Evolutionary conservation across 92 coral and sea anemone genomes (phyloP).

Genomic region (Paramuricea clavata): DNA sequence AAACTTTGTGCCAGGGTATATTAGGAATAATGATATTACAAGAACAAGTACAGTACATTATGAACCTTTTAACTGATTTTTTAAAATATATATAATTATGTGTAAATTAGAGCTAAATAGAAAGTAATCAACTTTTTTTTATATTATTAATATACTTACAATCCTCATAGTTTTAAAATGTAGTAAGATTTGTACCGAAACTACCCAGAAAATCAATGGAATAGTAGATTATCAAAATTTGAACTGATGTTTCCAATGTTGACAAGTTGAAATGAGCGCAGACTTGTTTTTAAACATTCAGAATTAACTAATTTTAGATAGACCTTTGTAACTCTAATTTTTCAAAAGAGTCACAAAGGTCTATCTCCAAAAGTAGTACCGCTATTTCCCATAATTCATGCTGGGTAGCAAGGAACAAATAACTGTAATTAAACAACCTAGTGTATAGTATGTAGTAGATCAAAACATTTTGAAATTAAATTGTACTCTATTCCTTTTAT

Average conservation of each 20-base stretch:
- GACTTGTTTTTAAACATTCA: background rate
- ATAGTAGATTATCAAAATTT: background rate
- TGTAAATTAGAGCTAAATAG: background rate
- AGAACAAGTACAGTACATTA: background rate
- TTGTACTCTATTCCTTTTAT: background rate
- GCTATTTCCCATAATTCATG: background rate
- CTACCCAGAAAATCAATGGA: background rate
- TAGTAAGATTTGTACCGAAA: background rate
- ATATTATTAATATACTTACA: background rate
- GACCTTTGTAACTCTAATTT: conserved; percentile 33
- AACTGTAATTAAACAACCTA: background rate
- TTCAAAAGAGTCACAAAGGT: conserved; percentile 36
- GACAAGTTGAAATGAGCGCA: background rate
- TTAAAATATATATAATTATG: background rate
- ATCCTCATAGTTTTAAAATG: background rate
- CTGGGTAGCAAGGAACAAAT: background rate
- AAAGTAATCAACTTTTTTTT: background rate
- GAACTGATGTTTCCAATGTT: background rate
- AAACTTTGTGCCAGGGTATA: background rate
- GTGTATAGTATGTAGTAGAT: conserved; percentile 16
- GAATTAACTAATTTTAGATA: background rate
- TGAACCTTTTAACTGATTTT: background rate
- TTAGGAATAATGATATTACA: background rate
- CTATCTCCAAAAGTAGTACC: conserved; percentile 12
- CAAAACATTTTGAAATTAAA: conserved; percentile 3